A percentile compares a stretch with the other conserved stretches of the same genome.
phyloP scores from a whole-genome alignment of 1,140 invertebrate genomes.

The Drosophila sproati region DNA sequence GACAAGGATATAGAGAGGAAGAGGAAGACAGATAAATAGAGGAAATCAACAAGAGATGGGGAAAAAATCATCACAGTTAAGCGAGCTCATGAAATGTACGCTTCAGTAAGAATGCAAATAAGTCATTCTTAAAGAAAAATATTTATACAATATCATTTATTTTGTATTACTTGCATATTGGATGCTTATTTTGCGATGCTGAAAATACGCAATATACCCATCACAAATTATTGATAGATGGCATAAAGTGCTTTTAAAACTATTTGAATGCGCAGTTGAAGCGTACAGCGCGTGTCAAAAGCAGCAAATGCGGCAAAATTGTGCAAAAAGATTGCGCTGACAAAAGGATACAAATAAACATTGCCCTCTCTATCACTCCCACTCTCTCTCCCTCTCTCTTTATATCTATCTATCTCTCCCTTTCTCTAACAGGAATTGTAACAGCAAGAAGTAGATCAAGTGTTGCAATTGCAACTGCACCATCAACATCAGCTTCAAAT shows the following conservation, averaged over 20 bases:
- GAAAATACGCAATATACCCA: neutral
- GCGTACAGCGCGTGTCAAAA: constrained; percentile 60
- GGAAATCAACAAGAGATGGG: no score
- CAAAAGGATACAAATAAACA: constrained; percentile 47
- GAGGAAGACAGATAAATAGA: no score
- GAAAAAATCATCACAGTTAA: no score
- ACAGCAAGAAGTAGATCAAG: neutral
- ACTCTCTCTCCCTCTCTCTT: neutral
- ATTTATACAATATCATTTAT: neutral
- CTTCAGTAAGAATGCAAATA: no score
- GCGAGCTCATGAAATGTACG: no score
- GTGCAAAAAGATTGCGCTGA: constrained; percentile 51
- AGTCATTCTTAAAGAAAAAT: no score
- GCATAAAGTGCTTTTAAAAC: constrained; percentile 14
- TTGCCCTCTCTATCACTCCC: neutral
- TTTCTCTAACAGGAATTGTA: neutral
- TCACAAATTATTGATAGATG: neutral
- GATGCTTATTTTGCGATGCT: no score
- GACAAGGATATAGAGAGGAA: no score
- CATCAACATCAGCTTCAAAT: constrained; percentile 46
- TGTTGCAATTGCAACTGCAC: constrained; percentile 18
- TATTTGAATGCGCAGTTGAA: constrained; percentile 24
- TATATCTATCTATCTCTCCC: neutral
- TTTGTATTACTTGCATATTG: neutral
- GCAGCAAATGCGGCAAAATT: constrained; percentile 73